Evolutionary conservation across 2,113 vertebrate genomes (phyloP).

Genomic region (Hyla sarda): DNA sequence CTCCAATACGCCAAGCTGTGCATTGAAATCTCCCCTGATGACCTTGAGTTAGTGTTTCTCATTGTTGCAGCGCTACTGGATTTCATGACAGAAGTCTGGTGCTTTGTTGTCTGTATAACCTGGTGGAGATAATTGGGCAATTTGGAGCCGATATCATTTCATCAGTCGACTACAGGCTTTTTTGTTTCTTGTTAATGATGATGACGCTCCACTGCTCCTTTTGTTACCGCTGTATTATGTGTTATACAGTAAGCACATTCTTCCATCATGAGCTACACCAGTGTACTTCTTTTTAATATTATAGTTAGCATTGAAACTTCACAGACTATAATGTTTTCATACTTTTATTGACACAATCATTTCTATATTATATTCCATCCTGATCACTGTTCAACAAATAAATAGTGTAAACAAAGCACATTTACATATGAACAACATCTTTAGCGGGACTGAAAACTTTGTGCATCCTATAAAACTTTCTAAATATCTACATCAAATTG

Average conservation of each 20-base stretch:
- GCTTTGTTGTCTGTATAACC: slow-evolving; percentile 40
- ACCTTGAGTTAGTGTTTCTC: slow-evolving; percentile 11
- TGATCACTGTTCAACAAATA: no score
- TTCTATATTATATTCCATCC: no score
- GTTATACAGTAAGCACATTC: slow-evolving; percentile 44
- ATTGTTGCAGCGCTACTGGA: slow-evolving; percentile 29
- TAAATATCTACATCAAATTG: no score
- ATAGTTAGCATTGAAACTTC: no score
- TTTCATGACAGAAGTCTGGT: slow-evolving; percentile 33
- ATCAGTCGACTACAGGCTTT: slow-evolving; percentile 45
- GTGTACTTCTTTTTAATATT: slow-evolving; percentile 6
- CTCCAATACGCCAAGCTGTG: slow-evolving; percentile 9
- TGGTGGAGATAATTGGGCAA: slow-evolving; percentile 54
- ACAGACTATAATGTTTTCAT: no score
- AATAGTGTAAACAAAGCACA: no score
- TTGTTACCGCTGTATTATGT: slow-evolving; percentile 5
- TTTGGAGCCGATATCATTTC: slow-evolving; percentile 46
- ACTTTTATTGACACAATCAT: no score
- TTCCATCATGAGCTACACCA: slow-evolving; percentile 9
- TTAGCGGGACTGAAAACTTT: no score
- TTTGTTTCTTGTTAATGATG: slow-evolving; percentile 39
- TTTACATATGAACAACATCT: no score
- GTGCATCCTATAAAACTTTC: no score
- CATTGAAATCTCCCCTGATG: slow-evolving; percentile 44
- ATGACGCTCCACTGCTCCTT: slow-evolving; percentile 43